Base-by-base conservation (phyloP, 2,888 invertebrate genomes). In the Cetonia aurata region DNA sequence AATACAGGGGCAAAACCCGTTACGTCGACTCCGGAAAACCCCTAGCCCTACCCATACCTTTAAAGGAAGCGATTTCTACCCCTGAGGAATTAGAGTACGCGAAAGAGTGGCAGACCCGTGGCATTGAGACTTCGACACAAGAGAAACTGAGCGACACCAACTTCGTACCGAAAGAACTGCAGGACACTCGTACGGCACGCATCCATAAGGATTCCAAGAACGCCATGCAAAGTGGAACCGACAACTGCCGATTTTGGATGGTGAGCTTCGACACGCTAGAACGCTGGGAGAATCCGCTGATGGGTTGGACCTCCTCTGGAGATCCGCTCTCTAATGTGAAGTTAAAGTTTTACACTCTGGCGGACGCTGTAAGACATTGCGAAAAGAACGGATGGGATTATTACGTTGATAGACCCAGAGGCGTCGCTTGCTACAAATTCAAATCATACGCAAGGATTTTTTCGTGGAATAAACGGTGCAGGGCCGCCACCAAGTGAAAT, bases 261-360 rank as follows among this genome's bases (percentile, higher is more conserved):
- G 13, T 81, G 9, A 68, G 74, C 6, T 79, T 80, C 57, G 77
- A 78, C n/a, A 74, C 72, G 1, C 71, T 73, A 53, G 71, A 75
- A 37, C 72, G 76, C 52, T 79, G 80, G 75, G 77, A 80, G 81
- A 98, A 98, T 85, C 95, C 96, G 0, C 87, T 96, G 1, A 98
- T 99, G 93, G 98, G 98, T 55, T 99, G 98, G 98, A 86, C 91
- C 0, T 96, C 97, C 78, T 93, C 92, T 6, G 97, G 93, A 33
- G 98, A 98, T 85, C 96, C 98, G 0, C 83, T 96, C 48, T 96
- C 97, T 0, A 97, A 96, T 83, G 79, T 96, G 85, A 90, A 92
- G 78, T 84, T 98, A 9, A 87, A 90, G 62, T 97, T 97, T 81
- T 81, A 86, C 1, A 86, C 88, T 0, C 89, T 90, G 67, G 93